Percentiles rank a stretch among this genome's conserved stretches.
phyloP scores from a whole-genome alignment of 2,888 invertebrate species.

The Patella pellucida region DNA sequence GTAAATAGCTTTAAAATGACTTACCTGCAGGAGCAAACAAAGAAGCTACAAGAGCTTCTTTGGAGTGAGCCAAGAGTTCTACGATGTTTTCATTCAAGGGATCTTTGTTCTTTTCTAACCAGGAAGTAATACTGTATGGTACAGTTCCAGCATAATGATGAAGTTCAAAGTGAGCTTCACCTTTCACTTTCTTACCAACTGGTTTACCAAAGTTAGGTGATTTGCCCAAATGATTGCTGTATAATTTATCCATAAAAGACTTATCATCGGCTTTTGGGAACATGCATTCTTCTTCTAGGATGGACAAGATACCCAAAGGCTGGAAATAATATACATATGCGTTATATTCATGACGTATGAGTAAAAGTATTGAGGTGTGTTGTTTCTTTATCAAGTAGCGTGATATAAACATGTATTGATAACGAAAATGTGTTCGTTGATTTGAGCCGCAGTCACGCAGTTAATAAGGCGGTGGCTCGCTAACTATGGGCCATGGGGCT shows the following conservation, averaged over 20 bases:
- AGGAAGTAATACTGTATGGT: conserved; percentile 97
- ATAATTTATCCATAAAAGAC: conserved; percentile 98
- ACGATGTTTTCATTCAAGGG: conserved; percentile 99
- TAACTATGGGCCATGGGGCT: too few relatives aligned
- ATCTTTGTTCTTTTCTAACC: conserved; percentile 99
- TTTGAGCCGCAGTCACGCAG: too few relatives aligned
- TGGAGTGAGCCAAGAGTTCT: conserved; percentile 90
- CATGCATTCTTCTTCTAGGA: conserved; percentile 99
- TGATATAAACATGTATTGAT: too few relatives aligned
- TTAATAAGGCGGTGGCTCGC: too few relatives aligned
- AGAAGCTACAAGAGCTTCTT: conserved; percentile 50
- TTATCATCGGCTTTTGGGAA: conserved; percentile 99
- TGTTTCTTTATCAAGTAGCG: too few relatives aligned
- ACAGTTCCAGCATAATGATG: conserved; percentile 99
- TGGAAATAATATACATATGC: background rate
- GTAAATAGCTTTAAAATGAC: too few relatives aligned
- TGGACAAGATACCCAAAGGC: conserved; percentile 99
- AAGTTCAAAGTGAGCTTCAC: conserved; percentile 97
- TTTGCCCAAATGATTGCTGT: conserved; percentile 98
- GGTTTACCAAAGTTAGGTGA: conserved; percentile 63
- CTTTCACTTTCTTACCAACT: conserved; percentile 87
- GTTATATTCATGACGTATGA: background rate
- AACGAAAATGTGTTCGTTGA: too few relatives aligned
- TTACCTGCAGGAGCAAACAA: conserved; percentile 35
- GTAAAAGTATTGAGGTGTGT: too few relatives aligned